Conservation (phyloP, 1,140 invertebrate species). For the Danaus melanippus region DNA sequence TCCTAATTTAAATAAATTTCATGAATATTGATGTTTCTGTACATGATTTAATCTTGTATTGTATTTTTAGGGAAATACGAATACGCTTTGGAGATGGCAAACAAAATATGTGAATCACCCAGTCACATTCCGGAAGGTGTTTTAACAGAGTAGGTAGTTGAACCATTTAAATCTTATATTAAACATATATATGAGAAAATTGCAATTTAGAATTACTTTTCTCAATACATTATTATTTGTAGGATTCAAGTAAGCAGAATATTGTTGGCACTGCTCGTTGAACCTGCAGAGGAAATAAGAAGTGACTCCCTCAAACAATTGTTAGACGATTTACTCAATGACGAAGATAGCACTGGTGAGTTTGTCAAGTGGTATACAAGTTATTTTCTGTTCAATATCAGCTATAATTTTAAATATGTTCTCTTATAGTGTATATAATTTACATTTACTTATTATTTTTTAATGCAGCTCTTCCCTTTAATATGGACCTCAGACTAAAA, state of each 20-base stretch:
- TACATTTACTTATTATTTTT: background rate
- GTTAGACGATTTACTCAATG: conserved; percentile 43
- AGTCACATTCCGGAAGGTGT: conserved; percentile 40
- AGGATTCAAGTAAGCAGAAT: conserved; percentile 81
- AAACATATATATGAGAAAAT: no score
- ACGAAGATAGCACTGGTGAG: conserved; percentile 46
- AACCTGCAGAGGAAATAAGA: conserved; percentile 81
- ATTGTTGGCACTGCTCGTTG: conserved; percentile 79
- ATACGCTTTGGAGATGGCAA: conserved; percentile 43
- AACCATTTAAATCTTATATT: background rate
- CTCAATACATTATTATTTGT: conserved; percentile 33
- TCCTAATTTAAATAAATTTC: background rate
- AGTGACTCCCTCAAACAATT: conserved; percentile 76
- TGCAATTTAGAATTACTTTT: no score
- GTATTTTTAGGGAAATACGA: conserved; percentile 51
- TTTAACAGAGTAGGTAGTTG: conserved; percentile 45
- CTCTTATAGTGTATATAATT: no score
- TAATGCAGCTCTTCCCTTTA: conserved; percentile 69
- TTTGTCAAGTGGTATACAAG: background rate
- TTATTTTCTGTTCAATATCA: no score
- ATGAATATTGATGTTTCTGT: conserved; percentile 9
- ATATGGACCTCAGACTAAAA: conserved; percentile 78
- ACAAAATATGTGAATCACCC: conserved; percentile 39
- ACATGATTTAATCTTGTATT: conserved; percentile 13
- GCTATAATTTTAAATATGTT: no score